Evolutionary conservation across 2,888 invertebrate genomes (phyloP), one percentile per base, ranked within the genome.

Genomic region (Petrolisthes cinctipes): DNA sequence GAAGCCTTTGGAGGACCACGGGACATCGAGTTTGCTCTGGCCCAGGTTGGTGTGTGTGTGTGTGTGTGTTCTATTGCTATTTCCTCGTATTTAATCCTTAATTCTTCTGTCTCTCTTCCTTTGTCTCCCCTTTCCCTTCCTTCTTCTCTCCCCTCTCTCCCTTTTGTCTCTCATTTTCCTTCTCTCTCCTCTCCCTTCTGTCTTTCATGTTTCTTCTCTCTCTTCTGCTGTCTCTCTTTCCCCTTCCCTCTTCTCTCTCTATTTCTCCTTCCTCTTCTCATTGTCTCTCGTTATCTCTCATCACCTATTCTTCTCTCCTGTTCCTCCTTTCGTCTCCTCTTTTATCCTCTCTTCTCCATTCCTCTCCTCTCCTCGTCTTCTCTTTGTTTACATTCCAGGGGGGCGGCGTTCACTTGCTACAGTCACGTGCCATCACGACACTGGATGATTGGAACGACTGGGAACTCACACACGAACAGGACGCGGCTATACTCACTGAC

Each of bases 11-110:
- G 95, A 0, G 94, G 94, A 3, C 94, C 95, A 0, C 94, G 96
- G 91, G 97, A 97, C 92, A 95, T 97, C 85, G 97, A 97, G 93
- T 97, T 97, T 96, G 96, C 96, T 11, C 92, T 96, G 75, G 93
- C 92, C 89, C 93, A 94, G 92, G 95, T 95, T 91, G 92, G 92
- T 1, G 7, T 6, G n/a, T 14, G 61, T 61, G 9, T 61, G 9
- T 37, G 37, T 37, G 37, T 37, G 11, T 23, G 23, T n/a, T n/a
- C 7, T 6, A 20, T 6, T 71, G 14, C 23, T 37, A 37, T 37
- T 37, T 20, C 9, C n/a, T 14, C 20, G 6, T 57, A 7, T 57
- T 7, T 57, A 17, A 17, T 57, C 57, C n/a, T 23, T 4, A 7
- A 4, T 5, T 80, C 20, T 57, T 23, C 76, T 51, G 11, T 51